phyloP scores from a whole-genome alignment of 2,113 vertebrate species.

The Emydocephalus ijimae region DNA sequence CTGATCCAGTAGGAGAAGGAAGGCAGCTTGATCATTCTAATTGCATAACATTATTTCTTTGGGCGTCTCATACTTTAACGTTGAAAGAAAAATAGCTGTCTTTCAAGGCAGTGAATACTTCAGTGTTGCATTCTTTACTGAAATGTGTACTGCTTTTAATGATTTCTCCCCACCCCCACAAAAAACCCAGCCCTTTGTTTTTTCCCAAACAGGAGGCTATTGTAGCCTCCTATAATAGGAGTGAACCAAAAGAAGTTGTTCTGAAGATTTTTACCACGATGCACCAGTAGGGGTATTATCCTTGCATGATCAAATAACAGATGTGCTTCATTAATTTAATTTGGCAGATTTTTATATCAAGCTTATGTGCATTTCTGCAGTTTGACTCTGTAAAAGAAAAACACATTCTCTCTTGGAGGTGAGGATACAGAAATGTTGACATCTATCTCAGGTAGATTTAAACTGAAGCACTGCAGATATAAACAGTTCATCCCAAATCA shows the following conservation, averaged over 20 bases:
- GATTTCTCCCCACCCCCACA: background rate
- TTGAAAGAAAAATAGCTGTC: background rate
- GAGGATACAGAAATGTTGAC: background rate
- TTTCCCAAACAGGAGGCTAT: background rate
- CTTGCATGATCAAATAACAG: constrained; percentile 5
- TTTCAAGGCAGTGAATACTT: background rate
- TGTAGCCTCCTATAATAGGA: background rate
- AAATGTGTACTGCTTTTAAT: background rate
- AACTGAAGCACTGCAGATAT: background rate
- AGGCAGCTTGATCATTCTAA: background rate
- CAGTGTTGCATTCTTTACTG: background rate
- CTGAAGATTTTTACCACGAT: constrained; percentile 18
- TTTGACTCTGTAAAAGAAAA: background rate
- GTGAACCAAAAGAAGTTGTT: constrained; percentile 4
- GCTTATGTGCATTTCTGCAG: background rate
- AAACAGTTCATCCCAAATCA: background rate
- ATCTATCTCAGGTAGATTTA: background rate
- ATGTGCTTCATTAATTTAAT: constrained; percentile 11
- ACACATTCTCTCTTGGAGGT: background rate
- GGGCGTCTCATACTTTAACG: background rate
- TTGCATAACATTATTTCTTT: background rate
- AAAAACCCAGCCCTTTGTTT: background rate
- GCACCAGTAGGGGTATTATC: background rate
- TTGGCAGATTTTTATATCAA: constrained; percentile 17
- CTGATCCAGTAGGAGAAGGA: background rate